phyloP scores from a whole-genome alignment of 2,888 invertebrate species.

The Dicyrtomina minuta region DNA sequence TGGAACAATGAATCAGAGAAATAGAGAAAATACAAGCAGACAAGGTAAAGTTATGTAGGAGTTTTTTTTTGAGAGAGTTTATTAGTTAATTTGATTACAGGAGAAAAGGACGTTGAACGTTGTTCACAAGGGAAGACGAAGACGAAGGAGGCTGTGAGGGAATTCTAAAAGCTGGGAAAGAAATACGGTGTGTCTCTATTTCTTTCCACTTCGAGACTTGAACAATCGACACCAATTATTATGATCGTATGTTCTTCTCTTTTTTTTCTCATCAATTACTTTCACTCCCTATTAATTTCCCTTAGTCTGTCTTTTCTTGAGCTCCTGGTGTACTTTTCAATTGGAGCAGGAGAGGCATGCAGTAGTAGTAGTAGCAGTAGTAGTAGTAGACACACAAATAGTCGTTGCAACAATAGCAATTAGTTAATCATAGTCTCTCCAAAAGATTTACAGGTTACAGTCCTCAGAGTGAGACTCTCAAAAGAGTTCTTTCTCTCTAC shows the following conservation, averaged over 20 bases:
- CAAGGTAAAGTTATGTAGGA: constrained; percentile 1
- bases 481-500: too few species aligned
- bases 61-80: constrained; percentile 4
- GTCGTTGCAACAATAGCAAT: too few species aligned
- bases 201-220: too few species aligned
- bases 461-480: too few species aligned
- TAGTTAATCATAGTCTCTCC: too few species aligned
- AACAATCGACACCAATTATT: constrained; percentile 14
- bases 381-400: too few species aligned
- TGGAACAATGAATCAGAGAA: background rate
- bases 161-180: constrained; percentile 13
- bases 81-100: constrained; percentile 3
- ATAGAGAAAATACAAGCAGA: background rate
- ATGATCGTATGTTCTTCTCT: background rate
- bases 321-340: too few species aligned
- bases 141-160: background rate
- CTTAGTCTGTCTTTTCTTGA: too few species aligned
- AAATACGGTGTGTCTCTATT: background rate
- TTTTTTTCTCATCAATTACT: constrained; percentile 16
- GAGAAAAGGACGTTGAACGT: constrained; percentile 5
- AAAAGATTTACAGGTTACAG: too few species aligned
- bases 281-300: background rate
- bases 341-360: too few species aligned
- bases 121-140: background rate
- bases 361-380: too few species aligned